Conservation (phyloP, 2,113 vertebrate species). For the Engystomops pustulosus region DNA sequence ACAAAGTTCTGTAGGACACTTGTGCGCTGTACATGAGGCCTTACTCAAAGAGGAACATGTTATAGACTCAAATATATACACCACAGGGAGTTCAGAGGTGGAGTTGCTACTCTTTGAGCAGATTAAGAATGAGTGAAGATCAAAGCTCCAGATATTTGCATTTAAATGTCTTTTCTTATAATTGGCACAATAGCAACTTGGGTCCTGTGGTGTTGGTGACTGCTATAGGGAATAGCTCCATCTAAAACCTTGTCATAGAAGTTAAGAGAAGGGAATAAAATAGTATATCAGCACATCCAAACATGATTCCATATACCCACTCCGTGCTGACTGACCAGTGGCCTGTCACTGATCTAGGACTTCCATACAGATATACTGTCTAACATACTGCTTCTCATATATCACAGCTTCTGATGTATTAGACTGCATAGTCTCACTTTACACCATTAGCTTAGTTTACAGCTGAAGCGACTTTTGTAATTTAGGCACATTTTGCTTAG, state of each 20-base stretch:
- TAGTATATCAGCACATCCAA: too few relatives aligned
- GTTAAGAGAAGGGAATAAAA: neutral
- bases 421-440: too few relatives aligned
- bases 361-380: too few relatives aligned
- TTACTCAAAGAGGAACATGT: too few relatives aligned
- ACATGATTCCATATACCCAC: too few relatives aligned
- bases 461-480: too few relatives aligned
- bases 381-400: too few relatives aligned
- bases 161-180: constrained; percentile 4
- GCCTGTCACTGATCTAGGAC: too few relatives aligned
- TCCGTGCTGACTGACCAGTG: neutral
- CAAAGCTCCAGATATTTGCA: constrained; percentile 16
- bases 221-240: neutral
- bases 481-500: too few relatives aligned
- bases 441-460: too few relatives aligned
- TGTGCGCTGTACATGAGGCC: neutral
- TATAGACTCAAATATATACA: neutral
- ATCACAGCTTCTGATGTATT: too few relatives aligned
- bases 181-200: neutral
- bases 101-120: neutral
- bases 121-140: constrained; percentile 15
- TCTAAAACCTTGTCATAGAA: neutral
- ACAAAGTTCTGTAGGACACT: neutral
- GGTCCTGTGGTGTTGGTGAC: constrained; percentile 43
- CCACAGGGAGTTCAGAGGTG: neutral